These are phyloP conservation scores for Zelostemma sp. DNA, from an alignment of 1,140 invertebrate genomes.

Conservation along the genomic window DNA sequence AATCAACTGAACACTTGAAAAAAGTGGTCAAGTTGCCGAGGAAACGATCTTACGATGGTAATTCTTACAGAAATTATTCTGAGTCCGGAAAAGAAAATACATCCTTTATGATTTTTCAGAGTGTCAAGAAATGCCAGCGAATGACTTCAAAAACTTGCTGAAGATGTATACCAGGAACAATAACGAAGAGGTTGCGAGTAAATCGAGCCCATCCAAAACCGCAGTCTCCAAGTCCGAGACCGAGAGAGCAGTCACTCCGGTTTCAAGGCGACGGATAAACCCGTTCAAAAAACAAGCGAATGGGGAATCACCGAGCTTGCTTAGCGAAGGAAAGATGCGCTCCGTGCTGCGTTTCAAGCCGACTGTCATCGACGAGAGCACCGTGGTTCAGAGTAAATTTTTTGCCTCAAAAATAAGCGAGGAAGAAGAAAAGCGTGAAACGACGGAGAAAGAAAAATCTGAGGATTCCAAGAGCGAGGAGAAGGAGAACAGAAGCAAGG, in stretches of 20 bases:
- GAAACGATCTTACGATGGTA: slow-evolving; percentile 45
- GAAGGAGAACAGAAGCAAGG: not conserved
- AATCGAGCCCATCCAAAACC: slow-evolving; percentile 7
- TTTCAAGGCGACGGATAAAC: slow-evolving; percentile 31
- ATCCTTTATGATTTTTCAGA: slow-evolving; percentile 32
- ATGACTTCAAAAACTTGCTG: slow-evolving; percentile 25
- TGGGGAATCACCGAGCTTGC: slow-evolving; percentile 44
- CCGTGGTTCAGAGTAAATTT: slow-evolving; percentile 50
- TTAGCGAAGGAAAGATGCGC: slow-evolving; percentile 36
- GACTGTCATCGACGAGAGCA: slow-evolving; percentile 55
- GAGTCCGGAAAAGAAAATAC: too few species aligned
- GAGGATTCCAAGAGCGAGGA: slow-evolving; percentile 7
- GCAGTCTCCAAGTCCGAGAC: not conserved
- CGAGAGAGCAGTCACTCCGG: slow-evolving; percentile 22
- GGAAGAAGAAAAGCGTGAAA: slow-evolving; percentile 1
- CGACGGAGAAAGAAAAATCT: slow-evolving; percentile 8
- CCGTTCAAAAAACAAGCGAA: slow-evolving; percentile 37
- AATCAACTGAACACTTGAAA: slow-evolving; percentile 16
- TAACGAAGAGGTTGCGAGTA: not conserved
- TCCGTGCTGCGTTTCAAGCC: slow-evolving; percentile 42
- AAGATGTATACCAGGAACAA: slow-evolving; percentile 21
- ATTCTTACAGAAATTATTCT: too few species aligned
- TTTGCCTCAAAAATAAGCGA: slow-evolving; percentile 30
- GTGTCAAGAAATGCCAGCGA: slow-evolving; percentile 15
- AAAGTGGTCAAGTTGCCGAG: too few species aligned